A percentile compares a stretch with the other conserved stretches of the same genome.
phyloP scores from a whole-genome alignment of 2,888 invertebrate genomes.

The Dermolepida albohirtum region DNA sequence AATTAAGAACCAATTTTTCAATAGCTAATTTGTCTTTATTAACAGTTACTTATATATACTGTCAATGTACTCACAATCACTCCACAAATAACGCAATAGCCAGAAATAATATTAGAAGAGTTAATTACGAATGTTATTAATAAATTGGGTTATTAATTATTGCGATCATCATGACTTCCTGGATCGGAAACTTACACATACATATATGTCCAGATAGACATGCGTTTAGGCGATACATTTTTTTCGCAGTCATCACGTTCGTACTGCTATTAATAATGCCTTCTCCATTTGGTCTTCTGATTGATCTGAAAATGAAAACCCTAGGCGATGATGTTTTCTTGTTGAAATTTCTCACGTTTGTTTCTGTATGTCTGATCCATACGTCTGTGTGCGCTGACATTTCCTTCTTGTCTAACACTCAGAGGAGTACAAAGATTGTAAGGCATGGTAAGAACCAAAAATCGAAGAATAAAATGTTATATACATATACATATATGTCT shows the following conservation, averaged over 20 bases:
- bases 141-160: slow-evolving; percentile 38
- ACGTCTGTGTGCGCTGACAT: slow-evolving; percentile 38
- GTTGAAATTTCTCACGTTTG: slow-evolving; percentile 47
- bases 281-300: slow-evolving; percentile 41
- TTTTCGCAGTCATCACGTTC: slow-evolving; percentile 23
- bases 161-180: slow-evolving; percentile 33
- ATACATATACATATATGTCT: too few species aligned
- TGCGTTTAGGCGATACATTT: slow-evolving; percentile 13
- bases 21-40: slow-evolving; percentile 25
- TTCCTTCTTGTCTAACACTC: too few species aligned
- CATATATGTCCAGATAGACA: neutral
- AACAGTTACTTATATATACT: slow-evolving; percentile 18
- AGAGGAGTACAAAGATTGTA: too few species aligned
- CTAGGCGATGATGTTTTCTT: slow-evolving; percentile 38
- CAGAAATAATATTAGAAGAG: slow-evolving; percentile 30
- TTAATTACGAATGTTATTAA: slow-evolving; percentile 36
- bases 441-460: too few species aligned
- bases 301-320: slow-evolving; percentile 40
- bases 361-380: slow-evolving; percentile 41
- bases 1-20: too few species aligned
- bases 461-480: too few species aligned
- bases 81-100: slow-evolving; percentile 1
- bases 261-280: slow-evolving; percentile 34
- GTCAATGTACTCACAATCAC: neutral
- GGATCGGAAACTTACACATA: slow-evolving; percentile 18